phyloP scores from a whole-genome alignment of 2,888 invertebrate species.

The Pseudococcus longispinus region DNA sequence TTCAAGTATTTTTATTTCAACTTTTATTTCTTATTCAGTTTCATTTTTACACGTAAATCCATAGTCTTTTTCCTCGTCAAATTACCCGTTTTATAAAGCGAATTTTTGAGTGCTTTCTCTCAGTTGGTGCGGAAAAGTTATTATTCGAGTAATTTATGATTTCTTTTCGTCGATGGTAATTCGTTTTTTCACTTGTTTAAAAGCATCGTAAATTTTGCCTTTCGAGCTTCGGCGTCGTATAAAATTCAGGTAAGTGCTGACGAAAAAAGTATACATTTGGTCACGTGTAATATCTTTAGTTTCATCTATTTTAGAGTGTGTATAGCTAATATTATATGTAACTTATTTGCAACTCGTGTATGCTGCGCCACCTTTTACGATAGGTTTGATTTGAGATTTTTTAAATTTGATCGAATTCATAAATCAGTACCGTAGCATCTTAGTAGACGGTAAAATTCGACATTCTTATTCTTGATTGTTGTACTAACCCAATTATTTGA shows the following conservation, averaged over 20 bases:
- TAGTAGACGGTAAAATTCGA: too few relatives aligned
- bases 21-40: conserved; percentile 8
- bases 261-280: neutral
- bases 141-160: conserved; percentile 51
- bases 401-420: too few relatives aligned
- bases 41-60: conserved; percentile 1
- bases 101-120: conserved; percentile 4
- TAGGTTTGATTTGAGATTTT: too few relatives aligned
- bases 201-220: conserved; percentile 43
- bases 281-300: neutral
- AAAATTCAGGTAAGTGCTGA: conserved; percentile 45
- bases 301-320: too few relatives aligned
- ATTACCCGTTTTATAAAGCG: neutral
- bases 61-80: neutral
- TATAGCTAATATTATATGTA: too few relatives aligned
- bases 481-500: too few relatives aligned
- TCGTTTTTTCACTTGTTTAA: conserved; percentile 46
- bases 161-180: conserved; percentile 47
- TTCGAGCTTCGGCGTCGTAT: neutral
- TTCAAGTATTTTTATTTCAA: conserved; percentile 35
- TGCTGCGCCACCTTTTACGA: too few relatives aligned
- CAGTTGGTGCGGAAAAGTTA: conserved; percentile 6
- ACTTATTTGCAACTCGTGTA: too few relatives aligned
- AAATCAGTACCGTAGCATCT: too few relatives aligned
- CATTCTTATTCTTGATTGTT: too few relatives aligned